phyloP scores from a whole-genome alignment of 1,140 invertebrate species.

The fruit fly (Drosophila melanogaster) region DNA sequence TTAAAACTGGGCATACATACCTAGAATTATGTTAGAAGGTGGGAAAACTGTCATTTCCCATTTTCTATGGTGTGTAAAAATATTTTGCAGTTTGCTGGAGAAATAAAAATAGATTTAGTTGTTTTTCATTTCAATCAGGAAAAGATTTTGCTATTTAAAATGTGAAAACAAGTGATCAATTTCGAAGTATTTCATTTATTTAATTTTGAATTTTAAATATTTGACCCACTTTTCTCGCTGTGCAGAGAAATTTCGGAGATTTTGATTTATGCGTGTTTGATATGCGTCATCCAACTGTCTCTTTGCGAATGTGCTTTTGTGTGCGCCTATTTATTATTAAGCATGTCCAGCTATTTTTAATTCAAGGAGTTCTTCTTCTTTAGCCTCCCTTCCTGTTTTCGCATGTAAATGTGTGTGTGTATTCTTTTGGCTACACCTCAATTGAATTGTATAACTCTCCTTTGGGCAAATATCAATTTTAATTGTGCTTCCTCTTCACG shows the following conservation, averaged over 20 bases:
- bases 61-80: not conserved
- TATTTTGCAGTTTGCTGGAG: constrained; percentile 2
- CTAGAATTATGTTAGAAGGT: not conserved
- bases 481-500: constrained; percentile 81
- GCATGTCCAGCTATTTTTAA: constrained; percentile 48
- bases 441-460: constrained; percentile 59
- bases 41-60: not conserved
- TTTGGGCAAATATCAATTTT: constrained; percentile 72
- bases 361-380: constrained; percentile 4
- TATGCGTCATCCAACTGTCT: constrained; percentile 32
- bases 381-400: not conserved
- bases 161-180: too few relatives aligned
- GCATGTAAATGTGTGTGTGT: constrained; percentile 1
- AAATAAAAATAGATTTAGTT: constrained; percentile 1
- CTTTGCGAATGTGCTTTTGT: constrained; percentile 1
- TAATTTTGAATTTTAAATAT: too few relatives aligned
- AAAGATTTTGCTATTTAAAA: not conserved
- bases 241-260: not conserved
- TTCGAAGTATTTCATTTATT: too few relatives aligned
- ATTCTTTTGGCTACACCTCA: constrained; percentile 50
- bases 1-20: not conserved
- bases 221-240: not conserved
- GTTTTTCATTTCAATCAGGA: constrained; percentile 10
- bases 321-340: constrained; percentile 35
- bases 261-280: constrained; percentile 18